A percentile compares a stretch with the other conserved stretches of the same genome.
These are phyloP conservation scores for Netta rufina DNA, from an alignment of 2,797 vertebrate species.

Conservation along the genomic window DNA sequence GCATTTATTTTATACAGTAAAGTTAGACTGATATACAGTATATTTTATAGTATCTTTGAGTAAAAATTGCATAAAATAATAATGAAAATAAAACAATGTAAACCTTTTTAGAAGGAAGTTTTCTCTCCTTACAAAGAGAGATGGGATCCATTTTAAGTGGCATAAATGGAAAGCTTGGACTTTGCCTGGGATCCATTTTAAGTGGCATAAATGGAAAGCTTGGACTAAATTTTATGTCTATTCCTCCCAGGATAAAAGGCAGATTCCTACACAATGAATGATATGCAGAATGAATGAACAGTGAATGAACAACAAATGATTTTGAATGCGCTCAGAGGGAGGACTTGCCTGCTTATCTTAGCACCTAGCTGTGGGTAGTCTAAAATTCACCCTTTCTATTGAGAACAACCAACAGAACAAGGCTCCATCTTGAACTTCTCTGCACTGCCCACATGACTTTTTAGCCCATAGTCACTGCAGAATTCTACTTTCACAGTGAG, in stretches of 20 bases:
- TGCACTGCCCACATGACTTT: not conserved
- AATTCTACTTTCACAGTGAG: not conserved
- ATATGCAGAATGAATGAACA: no score
- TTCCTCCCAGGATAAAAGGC: not conserved
- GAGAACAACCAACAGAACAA: not conserved
- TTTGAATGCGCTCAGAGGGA: not conserved
- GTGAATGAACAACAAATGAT: not conserved
- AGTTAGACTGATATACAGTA: not conserved
- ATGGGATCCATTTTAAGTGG: not conserved
- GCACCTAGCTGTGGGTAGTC: not conserved
- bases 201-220: not conserved
- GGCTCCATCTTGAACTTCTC: not conserved
- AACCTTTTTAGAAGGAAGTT: not conserved
- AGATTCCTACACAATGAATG: not conserved
- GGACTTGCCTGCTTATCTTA: not conserved
- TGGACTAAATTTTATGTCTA: not conserved
- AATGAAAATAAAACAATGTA: not conserved
- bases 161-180: not conserved
- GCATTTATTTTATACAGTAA: not conserved
- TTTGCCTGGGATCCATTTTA: not conserved
- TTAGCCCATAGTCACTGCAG: not conserved
- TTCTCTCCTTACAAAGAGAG: not conserved
- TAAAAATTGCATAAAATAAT: not conserved
- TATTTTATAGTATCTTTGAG: not conserved
- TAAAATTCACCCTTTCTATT: not conserved